Evolutionary conservation across 2,797 vertebrate genomes (phyloP).

Genomic region (Protonibea diacanthus): DNA sequence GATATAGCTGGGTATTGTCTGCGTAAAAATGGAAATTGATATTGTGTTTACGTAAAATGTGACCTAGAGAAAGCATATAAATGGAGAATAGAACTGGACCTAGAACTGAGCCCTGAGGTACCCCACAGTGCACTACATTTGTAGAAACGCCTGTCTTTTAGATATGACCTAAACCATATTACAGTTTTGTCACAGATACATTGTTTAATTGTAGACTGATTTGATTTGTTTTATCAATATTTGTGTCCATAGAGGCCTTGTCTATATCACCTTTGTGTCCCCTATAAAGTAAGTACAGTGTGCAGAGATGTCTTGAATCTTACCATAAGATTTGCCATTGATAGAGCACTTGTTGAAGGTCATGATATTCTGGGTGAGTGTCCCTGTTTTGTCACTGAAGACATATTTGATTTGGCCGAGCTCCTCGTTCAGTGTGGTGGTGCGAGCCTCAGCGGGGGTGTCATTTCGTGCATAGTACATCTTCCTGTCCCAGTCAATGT

Average conservation of each 20-base stretch:
- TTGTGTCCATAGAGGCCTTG: background rate
- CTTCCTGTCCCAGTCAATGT: constrained; percentile 96
- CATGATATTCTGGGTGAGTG: constrained; percentile 98
- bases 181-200: background rate
- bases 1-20: too few species aligned
- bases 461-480: constrained; percentile 91
- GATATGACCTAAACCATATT: too few species aligned
- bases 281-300: background rate
- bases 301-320: background rate
- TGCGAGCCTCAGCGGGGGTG: constrained; percentile 92
- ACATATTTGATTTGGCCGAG: constrained; percentile 96
- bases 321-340: constrained; percentile 91
- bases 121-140: too few species aligned
- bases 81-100: too few species aligned
- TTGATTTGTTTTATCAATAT: background rate
- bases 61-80: too few species aligned
- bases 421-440: constrained; percentile 96
- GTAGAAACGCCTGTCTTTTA: too few species aligned
- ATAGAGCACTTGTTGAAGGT: constrained; percentile 96
- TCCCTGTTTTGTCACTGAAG: constrained; percentile 98
- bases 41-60: too few species aligned
- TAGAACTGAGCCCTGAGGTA: too few species aligned
- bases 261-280: background rate
- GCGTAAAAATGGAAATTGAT: too few species aligned
- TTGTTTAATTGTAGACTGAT: background rate